phyloP scores from a whole-genome alignment of 2,888 invertebrate species.

The Ochropleura plecta region DNA sequence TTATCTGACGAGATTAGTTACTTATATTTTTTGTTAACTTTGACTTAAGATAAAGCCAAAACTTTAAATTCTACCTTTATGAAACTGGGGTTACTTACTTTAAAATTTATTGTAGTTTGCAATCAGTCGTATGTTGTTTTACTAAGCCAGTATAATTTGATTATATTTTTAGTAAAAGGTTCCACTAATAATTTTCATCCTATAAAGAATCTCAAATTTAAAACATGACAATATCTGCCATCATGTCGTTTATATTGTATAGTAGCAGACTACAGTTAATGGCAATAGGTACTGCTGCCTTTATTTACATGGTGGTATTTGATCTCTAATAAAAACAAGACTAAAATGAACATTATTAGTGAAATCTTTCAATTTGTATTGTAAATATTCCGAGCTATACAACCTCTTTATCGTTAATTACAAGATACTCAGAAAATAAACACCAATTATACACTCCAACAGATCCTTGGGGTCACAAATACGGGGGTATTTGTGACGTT shows the following conservation, averaged over 20 bases:
- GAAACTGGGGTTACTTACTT: not conserved
- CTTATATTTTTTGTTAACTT: no score
- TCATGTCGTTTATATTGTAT: not conserved
- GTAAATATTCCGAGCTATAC: conserved; percentile 15
- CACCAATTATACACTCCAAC: no score
- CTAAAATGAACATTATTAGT: conserved; percentile 19
- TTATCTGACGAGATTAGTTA: no score
- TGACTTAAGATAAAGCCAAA: no score
- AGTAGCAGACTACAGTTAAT: not conserved
- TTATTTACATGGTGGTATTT: not conserved
- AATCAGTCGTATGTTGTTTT: not conserved
- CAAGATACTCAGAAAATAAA: not conserved
- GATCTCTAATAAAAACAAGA: not conserved
- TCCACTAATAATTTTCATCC: conserved; percentile 15
- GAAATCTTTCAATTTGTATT: conserved; percentile 18
- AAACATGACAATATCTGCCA: not conserved
- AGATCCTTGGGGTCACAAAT: no score
- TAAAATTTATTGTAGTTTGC: not conserved
- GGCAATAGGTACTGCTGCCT: not conserved
- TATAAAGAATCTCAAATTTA: conserved; percentile 4
- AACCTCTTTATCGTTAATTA: not conserved
- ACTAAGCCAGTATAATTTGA: not conserved
- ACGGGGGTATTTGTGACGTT: no score
- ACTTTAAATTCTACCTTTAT: no score
- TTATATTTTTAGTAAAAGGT: not conserved